A percentile compares a stretch with the other conserved stretches of the same genome.
These are phyloP conservation scores for Eupleurogrammus muticus DNA, from an alignment of 2,797 vertebrate genomes.

Conservation along the genomic window DNA sequence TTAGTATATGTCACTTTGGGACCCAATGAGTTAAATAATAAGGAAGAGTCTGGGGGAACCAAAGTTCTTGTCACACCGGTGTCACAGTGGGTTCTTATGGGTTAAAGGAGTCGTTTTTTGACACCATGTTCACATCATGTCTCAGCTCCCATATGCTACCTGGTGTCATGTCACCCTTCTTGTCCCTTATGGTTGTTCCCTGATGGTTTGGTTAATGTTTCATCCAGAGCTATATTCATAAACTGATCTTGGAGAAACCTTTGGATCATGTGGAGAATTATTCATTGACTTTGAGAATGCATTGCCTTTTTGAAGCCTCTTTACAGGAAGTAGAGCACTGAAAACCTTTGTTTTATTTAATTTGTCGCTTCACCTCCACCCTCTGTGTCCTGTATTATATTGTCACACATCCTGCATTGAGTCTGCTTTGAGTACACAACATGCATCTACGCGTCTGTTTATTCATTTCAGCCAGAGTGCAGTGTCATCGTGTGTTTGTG, in stretches of 20 bases:
- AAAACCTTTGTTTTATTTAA: background rate
- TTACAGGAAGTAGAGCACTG: constrained; percentile 8
- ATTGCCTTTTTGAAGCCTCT: constrained; percentile 10
- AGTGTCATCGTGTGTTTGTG: constrained; percentile 16
- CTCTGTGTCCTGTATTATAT: background rate
- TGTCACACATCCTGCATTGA: constrained; percentile 5
- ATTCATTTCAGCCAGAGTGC: constrained; percentile 3
- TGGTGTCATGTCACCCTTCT: constrained; percentile 34
- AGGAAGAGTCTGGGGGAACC: no score
- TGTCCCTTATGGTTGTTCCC: constrained; percentile 40
- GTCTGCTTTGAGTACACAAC: background rate
- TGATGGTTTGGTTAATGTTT: constrained; percentile 72
- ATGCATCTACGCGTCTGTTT: constrained; percentile 14
- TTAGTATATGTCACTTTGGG: no score
- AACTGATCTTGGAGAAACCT: constrained; percentile 62
- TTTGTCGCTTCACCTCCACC: background rate
- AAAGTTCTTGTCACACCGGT: no score
- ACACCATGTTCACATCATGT: background rate
- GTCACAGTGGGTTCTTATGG: no score
- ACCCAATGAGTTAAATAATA: no score
- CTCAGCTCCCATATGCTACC: background rate
- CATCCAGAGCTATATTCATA: constrained; percentile 58
- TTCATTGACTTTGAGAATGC: constrained; percentile 60
- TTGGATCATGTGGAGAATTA: constrained; percentile 66
- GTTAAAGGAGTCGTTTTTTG: no score